phyloP scores from a whole-genome alignment of 2,888 invertebrate genomes.

The Sepiola atlantica region DNA sequence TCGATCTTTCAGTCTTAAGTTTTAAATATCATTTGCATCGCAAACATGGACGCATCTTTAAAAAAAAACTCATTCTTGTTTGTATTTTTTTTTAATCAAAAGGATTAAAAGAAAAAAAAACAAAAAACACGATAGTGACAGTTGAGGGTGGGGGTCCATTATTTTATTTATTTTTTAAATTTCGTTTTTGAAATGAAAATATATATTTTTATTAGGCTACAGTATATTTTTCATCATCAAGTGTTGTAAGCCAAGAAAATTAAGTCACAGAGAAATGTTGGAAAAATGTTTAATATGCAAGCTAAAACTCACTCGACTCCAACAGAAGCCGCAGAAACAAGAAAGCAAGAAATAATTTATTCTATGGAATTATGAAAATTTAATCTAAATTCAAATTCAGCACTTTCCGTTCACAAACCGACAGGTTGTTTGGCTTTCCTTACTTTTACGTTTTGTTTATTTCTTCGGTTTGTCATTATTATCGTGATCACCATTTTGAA shows the following conservation, averaged over 20 bases:
- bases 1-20: too few species aligned
- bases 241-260: slow-evolving; percentile 3
- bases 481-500: not conserved
- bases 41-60: too few species aligned
- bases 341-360: slow-evolving; percentile 32
- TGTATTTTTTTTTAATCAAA: too few species aligned
- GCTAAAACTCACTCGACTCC: not conserved
- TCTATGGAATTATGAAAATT: slow-evolving; percentile 32
- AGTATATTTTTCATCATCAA: not conserved
- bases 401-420: not conserved
- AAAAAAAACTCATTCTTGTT: too few species aligned
- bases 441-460: not conserved
- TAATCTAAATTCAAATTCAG: slow-evolving; percentile 32
- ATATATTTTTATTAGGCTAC: not conserved
- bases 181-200: not conserved
- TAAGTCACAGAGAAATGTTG: not conserved
- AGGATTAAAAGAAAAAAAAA: too few species aligned
- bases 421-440: not conserved
- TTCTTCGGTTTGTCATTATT: not conserved
- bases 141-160: too few species aligned
- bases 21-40: too few species aligned
- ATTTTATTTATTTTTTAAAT: not conserved
- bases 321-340: not conserved
- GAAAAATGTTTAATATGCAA: slow-evolving; percentile 20
- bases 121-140: too few species aligned